Conservation (phyloP, 1,140 invertebrate genomes). For the Alviniconcha marisindica region DNA sequence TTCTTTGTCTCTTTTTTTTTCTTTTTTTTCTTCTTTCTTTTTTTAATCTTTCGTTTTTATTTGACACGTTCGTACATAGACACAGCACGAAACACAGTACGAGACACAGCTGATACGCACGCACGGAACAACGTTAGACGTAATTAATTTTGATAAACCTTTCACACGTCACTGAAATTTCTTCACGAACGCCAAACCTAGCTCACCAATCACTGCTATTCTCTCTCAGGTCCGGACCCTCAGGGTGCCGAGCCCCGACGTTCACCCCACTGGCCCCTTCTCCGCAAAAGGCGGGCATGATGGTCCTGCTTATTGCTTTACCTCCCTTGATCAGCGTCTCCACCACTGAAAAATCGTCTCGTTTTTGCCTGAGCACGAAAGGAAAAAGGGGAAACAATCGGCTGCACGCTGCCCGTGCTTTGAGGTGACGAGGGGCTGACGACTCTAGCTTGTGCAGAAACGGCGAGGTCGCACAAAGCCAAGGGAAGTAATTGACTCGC, state of each 20-base stretch:
- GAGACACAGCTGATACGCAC: not conserved
- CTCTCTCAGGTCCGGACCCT: not conserved
- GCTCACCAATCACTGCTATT: not conserved
- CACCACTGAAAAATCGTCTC: not conserved
- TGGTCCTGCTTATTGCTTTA: not conserved
- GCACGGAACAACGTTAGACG: not conserved
- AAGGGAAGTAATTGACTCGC: constrained; percentile 52
- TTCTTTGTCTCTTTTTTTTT: no score
- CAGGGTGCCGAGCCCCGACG: not conserved
- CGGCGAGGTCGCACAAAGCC: constrained; percentile 51
- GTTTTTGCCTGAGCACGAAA: constrained; percentile 48
- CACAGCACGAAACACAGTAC: no score
- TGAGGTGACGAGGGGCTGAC: not conserved
- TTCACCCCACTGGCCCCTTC: not conserved
- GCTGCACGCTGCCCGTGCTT: constrained; percentile 44
- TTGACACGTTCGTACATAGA: no score
- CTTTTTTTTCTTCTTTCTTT: no score
- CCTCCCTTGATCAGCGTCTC: constrained; percentile 3
- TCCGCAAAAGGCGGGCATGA: constrained; percentile 6
- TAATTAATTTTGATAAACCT: no score
- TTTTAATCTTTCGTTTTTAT: no score
- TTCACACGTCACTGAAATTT: no score
- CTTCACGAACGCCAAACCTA: not conserved
- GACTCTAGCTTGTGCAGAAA: constrained; percentile 57
- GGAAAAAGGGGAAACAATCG: constrained; percentile 46